A percentile compares a stretch with the other conserved stretches of the same genome.
These are phyloP conservation scores for Eupeodes luniger DNA, from an alignment of 2,888 invertebrate genomes.

Conservation along the genomic window DNA sequence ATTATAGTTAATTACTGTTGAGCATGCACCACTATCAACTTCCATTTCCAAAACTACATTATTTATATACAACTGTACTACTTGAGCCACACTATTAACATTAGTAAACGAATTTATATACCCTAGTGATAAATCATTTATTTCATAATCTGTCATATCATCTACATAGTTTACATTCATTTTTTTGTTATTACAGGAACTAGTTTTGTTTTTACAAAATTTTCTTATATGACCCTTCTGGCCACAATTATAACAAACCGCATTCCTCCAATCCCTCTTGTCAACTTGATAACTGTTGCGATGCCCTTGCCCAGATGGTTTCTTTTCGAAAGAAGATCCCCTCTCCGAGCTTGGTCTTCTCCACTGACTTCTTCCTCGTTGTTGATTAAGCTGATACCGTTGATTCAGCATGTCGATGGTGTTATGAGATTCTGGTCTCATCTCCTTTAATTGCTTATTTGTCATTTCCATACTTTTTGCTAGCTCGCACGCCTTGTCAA, in stretches of 20 bases:
- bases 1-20: slow-evolving; percentile 36
- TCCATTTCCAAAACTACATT: slow-evolving; percentile 41
- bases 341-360: too few relatives aligned
- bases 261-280: slow-evolving; percentile 1
- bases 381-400: not conserved
- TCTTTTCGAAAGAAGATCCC: not conserved
- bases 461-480: slow-evolving; percentile 41
- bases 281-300: slow-evolving; percentile 6
- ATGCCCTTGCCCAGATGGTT: not conserved
- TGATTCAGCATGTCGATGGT: not conserved
- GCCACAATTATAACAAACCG: slow-evolving; percentile 19
- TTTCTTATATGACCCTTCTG: slow-evolving; percentile 11
- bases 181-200: not conserved
- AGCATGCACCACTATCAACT: slow-evolving; percentile 45
- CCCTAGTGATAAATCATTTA: slow-evolving; percentile 28
- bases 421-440: slow-evolving; percentile 5
- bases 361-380: not conserved
- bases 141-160: not conserved
- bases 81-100: slow-evolving; percentile 33
- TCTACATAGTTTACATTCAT: too few relatives aligned
- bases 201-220: not conserved
- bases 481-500: slow-evolving; percentile 46
- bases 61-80: slow-evolving; percentile 23
- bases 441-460: slow-evolving; percentile 17
- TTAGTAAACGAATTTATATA: slow-evolving; percentile 36